These are phyloP conservation scores for Chrysaora quinquecirrha DNA, from an alignment of 30 jellyfish, hydroid and myxozoan species.

Conservation along the genomic window DNA sequence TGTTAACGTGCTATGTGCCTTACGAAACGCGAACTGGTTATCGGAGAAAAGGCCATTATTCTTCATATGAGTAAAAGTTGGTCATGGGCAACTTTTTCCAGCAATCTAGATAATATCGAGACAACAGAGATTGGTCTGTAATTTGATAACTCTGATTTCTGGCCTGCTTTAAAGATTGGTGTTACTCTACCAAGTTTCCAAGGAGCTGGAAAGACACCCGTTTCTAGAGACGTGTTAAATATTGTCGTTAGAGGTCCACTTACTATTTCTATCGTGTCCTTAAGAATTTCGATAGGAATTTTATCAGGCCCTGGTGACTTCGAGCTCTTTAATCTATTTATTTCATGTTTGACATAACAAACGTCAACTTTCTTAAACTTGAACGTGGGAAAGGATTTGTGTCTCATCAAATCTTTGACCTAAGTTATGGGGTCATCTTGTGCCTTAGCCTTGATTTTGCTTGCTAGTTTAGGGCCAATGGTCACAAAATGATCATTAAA, in stretches of 20 bases:
- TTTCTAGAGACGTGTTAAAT: background rate
- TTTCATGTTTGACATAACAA: background rate
- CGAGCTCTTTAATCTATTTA: background rate
- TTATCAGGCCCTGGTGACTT: constrained; percentile 8
- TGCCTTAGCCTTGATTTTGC: background rate
- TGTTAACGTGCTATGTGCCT: too few relatives aligned
- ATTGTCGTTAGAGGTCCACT: background rate
- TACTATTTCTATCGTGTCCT: background rate
- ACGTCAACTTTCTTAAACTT: background rate
- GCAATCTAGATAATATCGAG: background rate
- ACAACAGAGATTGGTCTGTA: constrained; percentile 30
- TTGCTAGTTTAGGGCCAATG: background rate
- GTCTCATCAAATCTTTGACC: too few relatives aligned
- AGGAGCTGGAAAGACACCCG: background rate
- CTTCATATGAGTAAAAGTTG: constrained; percentile 10
- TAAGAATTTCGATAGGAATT: background rate
- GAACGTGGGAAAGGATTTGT: background rate
- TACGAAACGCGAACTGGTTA: constrained; percentile 21
- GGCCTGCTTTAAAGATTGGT: constrained; percentile 1
- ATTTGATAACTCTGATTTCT: background rate
- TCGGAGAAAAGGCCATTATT: background rate
- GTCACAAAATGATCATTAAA: background rate
- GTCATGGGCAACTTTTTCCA: constrained; percentile 32
- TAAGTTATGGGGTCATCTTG: background rate
- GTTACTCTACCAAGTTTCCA: background rate